Evolutionary conservation across 2,113 vertebrate genomes (phyloP), one percentile per base, ranked within the genome.

Genomic region (Platysteira castanea): DNA sequence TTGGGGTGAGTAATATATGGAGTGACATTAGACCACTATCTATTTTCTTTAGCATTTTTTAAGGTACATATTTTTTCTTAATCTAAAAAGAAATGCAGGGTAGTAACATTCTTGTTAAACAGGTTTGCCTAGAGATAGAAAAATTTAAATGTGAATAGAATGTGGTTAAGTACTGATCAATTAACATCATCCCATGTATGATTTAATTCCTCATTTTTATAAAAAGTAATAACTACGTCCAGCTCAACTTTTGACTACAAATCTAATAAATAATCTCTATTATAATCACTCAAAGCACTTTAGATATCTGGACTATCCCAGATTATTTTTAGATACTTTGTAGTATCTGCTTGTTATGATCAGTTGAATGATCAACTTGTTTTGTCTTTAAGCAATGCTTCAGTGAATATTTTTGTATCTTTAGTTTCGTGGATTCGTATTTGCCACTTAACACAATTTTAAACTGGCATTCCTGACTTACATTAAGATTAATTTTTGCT

Each of bases 301-400:
- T 99, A 99, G 96, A 98, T 98, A 99, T 99, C 98, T 99, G 99
- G 99, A 98, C 96, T 96, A 90, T 94, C 97, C 99, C 99, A 99
- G 98, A 98, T 99, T 98, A 95, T 97, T 98, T 98, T 98, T 98
- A 98, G 99, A 99, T 99, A 99, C 99, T 97, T 99, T 96, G 89
- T 96, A 95, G 98, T 99, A 99, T 99, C 99, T 98, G 97, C 91
- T 97, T 96, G 93, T 98, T 98, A 99, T 64, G 99, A 99, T 99
- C 99, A 99, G 99, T 99, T 99, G 91, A 98, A 99, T 99, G 99
- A 99, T 99, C 99, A 96, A 47, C 97, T 97, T 98, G 90, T 98
- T 98, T 97, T 98, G 85, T 96, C 83, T 97, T 97, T 90, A 97
- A 96, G 96, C 92, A 97, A 96, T 97, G 94, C 97, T 98, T 98